phyloP scores from a whole-genome alignment of 2,113 vertebrate genomes.

The Lepus americanus region DNA sequence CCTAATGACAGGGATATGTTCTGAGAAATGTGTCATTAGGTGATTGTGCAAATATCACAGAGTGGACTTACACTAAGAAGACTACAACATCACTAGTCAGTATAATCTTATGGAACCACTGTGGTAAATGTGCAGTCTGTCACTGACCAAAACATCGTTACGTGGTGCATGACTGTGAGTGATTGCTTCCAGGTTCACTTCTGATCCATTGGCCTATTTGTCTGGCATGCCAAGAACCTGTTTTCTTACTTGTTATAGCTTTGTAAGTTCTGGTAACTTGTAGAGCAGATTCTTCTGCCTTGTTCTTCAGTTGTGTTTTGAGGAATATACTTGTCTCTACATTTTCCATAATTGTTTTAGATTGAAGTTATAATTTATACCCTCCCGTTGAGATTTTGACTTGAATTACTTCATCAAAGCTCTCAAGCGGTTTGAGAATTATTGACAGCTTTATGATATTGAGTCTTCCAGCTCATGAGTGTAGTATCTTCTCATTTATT shows the following conservation, averaged over 20 bases:
- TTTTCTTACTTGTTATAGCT: conserved; percentile 18
- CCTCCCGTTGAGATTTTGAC: conserved; percentile 41
- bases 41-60: too few relatives aligned
- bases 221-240: not conserved
- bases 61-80: too few relatives aligned
- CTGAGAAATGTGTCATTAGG: too few relatives aligned
- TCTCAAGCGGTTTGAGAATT: conserved; percentile 52
- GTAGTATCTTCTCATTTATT: conserved; percentile 44
- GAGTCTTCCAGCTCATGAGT: conserved; percentile 48
- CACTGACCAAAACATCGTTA: too few relatives aligned
- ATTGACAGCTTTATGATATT: conserved; percentile 45
- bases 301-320: not conserved
- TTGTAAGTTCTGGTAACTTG: conserved; percentile 23
- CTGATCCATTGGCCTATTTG: not conserved
- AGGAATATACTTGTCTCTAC: conserved; percentile 40
- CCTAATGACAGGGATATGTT: too few relatives aligned
- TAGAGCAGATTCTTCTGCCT: conserved; percentile 20
- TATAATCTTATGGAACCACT: too few relatives aligned
- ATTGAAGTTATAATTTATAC: conserved; percentile 33
- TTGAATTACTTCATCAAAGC: conserved; percentile 60
- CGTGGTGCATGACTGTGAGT: not conserved
- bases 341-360: conserved; percentile 58
- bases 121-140: too few relatives aligned
- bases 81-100: too few relatives aligned
- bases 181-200: not conserved